Evolutionary conservation across 2,113 vertebrate species (phyloP).

Genomic region (Neogobius melanostomus): DNA sequence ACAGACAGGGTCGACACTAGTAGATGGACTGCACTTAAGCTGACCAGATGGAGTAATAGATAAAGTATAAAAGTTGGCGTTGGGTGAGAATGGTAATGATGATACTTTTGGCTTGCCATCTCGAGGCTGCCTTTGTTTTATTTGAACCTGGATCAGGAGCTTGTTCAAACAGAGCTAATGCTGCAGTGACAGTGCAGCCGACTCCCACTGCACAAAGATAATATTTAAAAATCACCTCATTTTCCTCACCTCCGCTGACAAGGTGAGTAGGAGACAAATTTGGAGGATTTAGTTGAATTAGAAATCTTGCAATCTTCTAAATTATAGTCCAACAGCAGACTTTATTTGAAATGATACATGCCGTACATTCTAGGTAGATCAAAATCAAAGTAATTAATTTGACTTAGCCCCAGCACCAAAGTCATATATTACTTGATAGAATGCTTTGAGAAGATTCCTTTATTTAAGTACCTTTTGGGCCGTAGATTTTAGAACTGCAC

Average conservation of each 20-base stretch:
- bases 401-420: too few species aligned
- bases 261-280: conserved; percentile 11
- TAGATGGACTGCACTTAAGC: conserved; percentile 57
- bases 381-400: too few species aligned
- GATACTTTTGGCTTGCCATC: conserved; percentile 60
- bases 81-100: conserved; percentile 61
- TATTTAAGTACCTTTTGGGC: too few species aligned
- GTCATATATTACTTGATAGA: too few species aligned
- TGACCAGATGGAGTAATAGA: conserved; percentile 62
- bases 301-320: not conserved
- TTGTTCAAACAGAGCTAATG: conserved; percentile 48
- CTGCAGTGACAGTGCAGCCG: conserved; percentile 43
- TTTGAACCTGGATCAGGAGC: conserved; percentile 58
- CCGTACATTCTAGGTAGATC: too few species aligned
- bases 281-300: not conserved
- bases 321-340: not conserved
- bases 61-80: conserved; percentile 66
- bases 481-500: too few species aligned
- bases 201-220: conserved; percentile 40
- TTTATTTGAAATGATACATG: too few species aligned
- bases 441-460: too few species aligned
- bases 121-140: conserved; percentile 62
- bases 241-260: conserved; percentile 24
- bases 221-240: conserved; percentile 39
- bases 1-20: conserved; percentile 43